Base-by-base conservation (phyloP, 2,113 vertebrate species). In the Siniperca knerii region DNA sequence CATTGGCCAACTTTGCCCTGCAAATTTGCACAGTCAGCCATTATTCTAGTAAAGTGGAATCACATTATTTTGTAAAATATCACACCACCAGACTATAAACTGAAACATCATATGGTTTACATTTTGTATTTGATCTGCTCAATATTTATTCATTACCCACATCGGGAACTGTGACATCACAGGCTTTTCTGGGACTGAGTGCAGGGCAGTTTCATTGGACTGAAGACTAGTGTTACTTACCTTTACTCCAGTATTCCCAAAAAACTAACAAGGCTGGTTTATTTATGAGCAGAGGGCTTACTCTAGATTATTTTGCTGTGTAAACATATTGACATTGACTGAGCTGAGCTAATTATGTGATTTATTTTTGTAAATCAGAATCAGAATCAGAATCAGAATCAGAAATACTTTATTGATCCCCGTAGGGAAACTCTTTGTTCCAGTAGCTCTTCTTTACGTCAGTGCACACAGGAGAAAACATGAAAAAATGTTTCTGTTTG, bases 231-330 rank as follows among this genome's bases (percentile, higher is more conserved):
- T 82, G 35, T 60, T 18, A 64, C 48, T 10, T 33, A 13, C n/a
- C 35, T 68, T 42, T n/a, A 23, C 6, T 29, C 23, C 18, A 37
- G 20, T 64, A 42, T 42, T 35, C 55, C 4, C 13, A 15, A 25
- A 61, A 61, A 61, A 16, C 40, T 18, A 77, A 72, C 21, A 60
- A 72, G 20, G 18, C n/a, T 71, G 64, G 16, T 33, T 69, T 68
- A n/a, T 33, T 74, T 57, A 66, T n/a, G 40, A 23, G 25, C 29
- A 60, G 7, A n/a, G 0, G n/a, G 4, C 8, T 21, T 10, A 33
- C 4, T 44, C n/a, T 54, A 54, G 11, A 18, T 29, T 55, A 29
- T 52, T 21, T 76, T 54, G 7, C 9, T 58, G 71, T 50, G 23
- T 37, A 20, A 29, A 60, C 16, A 68, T 50, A 50, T 52, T 37